Base-by-base conservation (phyloP, 2,797 vertebrate genomes). In the Eidolon dupreanum region DNA sequence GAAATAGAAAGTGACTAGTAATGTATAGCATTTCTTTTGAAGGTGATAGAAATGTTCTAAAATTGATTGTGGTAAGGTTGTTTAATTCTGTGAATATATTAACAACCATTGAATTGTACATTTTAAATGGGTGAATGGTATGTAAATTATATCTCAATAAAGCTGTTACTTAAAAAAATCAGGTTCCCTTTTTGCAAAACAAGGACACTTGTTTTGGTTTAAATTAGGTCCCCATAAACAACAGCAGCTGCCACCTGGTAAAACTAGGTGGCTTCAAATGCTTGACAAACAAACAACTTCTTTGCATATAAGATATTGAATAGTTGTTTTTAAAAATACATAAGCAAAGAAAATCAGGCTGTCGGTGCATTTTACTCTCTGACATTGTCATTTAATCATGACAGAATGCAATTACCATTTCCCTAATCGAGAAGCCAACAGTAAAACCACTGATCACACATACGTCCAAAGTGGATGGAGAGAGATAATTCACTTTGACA, bases 351-450 rank as follows among this genome's bases (percentile, higher is more conserved):
- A 96, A 90, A 93, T 71, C 71, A 90, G 65, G 36, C 51, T 87
- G 55, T 63, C 26, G 5, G 36, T 73, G 26, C 59, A 65, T 93
- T 96, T 65, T 97, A 97, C 26, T 82, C 83, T 70, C 57, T 83
- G 49, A 88, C 20, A 74, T 10, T 92, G 66, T 93, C 74, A 94
- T 97, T 96, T 97, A 98, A 97, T 97, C 70, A 97, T 89, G 89
- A 78, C 66, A 97, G 78, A 97, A 68, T 73, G 49, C 77, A 97
- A 95, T 36, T 36, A 91, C 83, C 92, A 88, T 26, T 88, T 94
- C 88, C 94, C 77, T 92, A 92, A 88, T 96, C 93, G 97, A 98
- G 75, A 97, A 78, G 68, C 89, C 66, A 86, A 97, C 1, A 94
- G 93, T 96, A 97, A 86, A 17, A 95, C 61, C 68, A 97, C 92